Evolutionary conservation across 2,113 vertebrate species (phyloP).

Genomic region (Eolophus roseicapilla): DNA sequence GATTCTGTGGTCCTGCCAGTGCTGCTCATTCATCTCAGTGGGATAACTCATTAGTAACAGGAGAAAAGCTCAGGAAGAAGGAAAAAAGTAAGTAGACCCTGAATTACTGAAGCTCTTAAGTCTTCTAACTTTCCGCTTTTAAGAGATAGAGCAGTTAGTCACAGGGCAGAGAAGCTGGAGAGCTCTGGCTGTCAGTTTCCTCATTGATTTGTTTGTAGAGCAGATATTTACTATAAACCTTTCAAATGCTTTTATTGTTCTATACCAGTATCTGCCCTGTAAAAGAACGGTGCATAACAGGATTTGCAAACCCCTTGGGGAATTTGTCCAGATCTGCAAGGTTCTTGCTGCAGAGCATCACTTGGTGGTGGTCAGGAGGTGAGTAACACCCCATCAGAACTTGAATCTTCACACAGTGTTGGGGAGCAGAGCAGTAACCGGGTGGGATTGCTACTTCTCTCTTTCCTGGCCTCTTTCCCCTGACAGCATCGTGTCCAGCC

Average conservation of each 20-base stretch:
- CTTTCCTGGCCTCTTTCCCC: not conserved
- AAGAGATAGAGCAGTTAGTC: not conserved
- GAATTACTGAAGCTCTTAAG: not conserved
- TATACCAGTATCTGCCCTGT: accelerated
- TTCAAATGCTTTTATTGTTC: not conserved
- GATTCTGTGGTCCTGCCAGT: not conserved
- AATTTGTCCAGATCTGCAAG: not conserved
- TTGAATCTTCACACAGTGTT: not conserved
- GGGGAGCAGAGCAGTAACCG: not conserved
- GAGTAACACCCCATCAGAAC: not conserved
- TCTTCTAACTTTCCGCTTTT: not conserved
- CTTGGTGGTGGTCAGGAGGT: not conserved
- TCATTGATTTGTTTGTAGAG: not conserved
- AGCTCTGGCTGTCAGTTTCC: not conserved
- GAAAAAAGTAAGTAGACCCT: not conserved
- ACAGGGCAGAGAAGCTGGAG: not conserved
- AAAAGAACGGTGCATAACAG: accelerated
- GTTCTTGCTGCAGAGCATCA: not conserved
- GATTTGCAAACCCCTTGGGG: accelerated
- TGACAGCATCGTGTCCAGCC: not conserved
- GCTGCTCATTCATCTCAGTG: not conserved
- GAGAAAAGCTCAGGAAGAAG: not conserved
- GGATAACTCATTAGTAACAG: not conserved
- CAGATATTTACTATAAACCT: not conserved
- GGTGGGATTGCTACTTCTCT: not conserved